Conservation (phyloP, 2,888 invertebrate species). For the Cryptus armator region DNA sequence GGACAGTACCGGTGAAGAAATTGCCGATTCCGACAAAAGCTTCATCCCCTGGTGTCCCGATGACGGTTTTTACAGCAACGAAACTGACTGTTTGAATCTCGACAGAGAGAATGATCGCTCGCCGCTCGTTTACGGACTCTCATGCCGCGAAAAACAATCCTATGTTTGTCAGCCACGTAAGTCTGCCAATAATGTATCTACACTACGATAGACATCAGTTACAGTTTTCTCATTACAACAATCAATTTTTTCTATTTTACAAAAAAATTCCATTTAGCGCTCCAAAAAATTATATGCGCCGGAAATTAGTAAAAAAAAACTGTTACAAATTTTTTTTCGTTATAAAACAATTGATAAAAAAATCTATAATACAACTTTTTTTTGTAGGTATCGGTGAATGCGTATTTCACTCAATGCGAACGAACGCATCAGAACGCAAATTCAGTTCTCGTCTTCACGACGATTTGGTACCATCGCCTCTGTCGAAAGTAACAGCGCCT, state of each 20-base stretch:
- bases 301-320: too few relatives aligned
- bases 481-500: conserved; percentile 29
- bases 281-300: too few relatives aligned
- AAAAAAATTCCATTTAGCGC: too few relatives aligned
- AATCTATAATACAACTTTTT: background rate
- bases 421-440: background rate
- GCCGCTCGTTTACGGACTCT: conserved; percentile 73
- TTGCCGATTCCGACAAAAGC: conserved; percentile 49
- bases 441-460: conserved; percentile 22
- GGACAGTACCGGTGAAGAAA: conserved; percentile 53
- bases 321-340: background rate
- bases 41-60: conserved; percentile 73
- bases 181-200: conserved; percentile 27
- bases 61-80: conserved; percentile 25
- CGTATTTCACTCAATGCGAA: conserved; percentile 17
- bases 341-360: background rate
- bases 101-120: conserved; percentile 71
- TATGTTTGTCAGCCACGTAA: conserved; percentile 74
- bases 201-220: background rate
- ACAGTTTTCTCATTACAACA: too few relatives aligned
- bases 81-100: conserved; percentile 72
- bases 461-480: background rate
- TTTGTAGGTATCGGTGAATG: conserved; percentile 20
- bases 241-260: too few relatives aligned
- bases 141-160: conserved; percentile 69